Evolutionary conservation across 92 coral and sea anemone species (phyloP).

Genomic region (Phenganax marumi): DNA sequence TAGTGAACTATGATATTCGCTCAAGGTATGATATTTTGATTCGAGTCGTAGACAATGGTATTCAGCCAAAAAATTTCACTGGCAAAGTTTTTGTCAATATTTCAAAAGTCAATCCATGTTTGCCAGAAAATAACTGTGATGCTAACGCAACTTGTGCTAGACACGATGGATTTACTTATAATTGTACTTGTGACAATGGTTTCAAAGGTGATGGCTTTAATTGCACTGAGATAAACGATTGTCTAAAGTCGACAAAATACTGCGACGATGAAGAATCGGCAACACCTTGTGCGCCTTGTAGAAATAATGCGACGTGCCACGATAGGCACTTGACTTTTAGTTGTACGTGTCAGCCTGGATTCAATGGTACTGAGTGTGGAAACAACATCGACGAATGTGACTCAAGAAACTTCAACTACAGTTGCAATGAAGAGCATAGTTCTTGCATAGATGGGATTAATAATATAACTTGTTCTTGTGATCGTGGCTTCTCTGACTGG

Average conservation of each 20-base stretch:
- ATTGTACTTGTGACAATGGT: conserved; percentile 75
- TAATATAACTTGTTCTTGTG: conserved; percentile 69
- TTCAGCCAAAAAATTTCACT: conserved; percentile 58
- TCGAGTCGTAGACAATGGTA: conserved; percentile 67
- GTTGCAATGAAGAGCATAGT: conserved; percentile 47
- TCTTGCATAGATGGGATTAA: conserved; percentile 66
- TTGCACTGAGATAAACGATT: conserved; percentile 81
- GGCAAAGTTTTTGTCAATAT: conserved; percentile 65
- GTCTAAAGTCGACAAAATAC: conserved; percentile 38
- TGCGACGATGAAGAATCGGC: conserved; percentile 39
- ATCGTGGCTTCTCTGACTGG: conserved; percentile 64
- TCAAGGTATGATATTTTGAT: conserved; percentile 53
- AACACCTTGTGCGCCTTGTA: conserved; percentile 63
- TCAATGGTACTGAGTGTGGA: conserved; percentile 59
- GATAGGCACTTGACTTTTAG: conserved; percentile 42
- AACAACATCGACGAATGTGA: conserved; percentile 71
- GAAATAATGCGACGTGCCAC: conserved; percentile 47
- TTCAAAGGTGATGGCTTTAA: conserved; percentile 70
- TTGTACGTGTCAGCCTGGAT: conserved; percentile 69
- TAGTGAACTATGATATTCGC: conserved; percentile 63
- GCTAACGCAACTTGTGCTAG: conserved; percentile 73
- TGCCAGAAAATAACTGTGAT: conserved; percentile 61
- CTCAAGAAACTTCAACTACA: not conserved
- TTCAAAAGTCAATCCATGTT: conserved; percentile 77
- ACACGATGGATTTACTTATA: conserved; percentile 62